phyloP scores from a whole-genome alignment of 2,797 vertebrate genomes.

The Pampus argenteus region DNA sequence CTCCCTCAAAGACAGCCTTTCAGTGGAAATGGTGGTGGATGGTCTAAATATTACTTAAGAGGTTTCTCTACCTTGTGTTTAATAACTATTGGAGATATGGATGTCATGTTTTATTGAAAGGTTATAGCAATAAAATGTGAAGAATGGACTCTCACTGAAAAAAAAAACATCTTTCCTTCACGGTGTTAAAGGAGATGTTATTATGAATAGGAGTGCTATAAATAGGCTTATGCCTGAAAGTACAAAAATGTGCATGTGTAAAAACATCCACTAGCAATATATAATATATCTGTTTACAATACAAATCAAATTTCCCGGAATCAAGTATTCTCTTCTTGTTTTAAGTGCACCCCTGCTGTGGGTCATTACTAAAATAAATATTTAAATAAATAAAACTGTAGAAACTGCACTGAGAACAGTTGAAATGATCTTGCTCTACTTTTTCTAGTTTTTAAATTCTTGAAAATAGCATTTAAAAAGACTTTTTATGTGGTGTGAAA shows the following conservation, averaged over 20 bases:
- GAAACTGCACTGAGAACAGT: too few relatives aligned
- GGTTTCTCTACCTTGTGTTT: not conserved
- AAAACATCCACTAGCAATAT: not conserved
- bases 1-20: not conserved
- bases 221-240: not conserved
- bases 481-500: too few relatives aligned
- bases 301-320: not conserved
- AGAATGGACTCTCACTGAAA: not conserved
- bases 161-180: not conserved
- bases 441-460: too few relatives aligned
- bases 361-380: too few relatives aligned
- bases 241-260: too few relatives aligned
- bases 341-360: not conserved
- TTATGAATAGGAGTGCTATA: not conserved
- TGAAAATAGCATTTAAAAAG: too few relatives aligned
- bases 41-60: not conserved
- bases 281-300: not conserved
- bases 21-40: not conserved
- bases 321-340: not conserved
- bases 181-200: not conserved
- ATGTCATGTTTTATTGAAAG: not conserved
- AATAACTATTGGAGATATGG: not conserved
- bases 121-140: not conserved
- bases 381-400: too few relatives aligned
- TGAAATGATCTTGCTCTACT: too few relatives aligned